These are phyloP conservation scores for Ctenopoma multispine DNA, from an alignment of 2,797 vertebrate genomes.

Conservation along the genomic window DNA sequence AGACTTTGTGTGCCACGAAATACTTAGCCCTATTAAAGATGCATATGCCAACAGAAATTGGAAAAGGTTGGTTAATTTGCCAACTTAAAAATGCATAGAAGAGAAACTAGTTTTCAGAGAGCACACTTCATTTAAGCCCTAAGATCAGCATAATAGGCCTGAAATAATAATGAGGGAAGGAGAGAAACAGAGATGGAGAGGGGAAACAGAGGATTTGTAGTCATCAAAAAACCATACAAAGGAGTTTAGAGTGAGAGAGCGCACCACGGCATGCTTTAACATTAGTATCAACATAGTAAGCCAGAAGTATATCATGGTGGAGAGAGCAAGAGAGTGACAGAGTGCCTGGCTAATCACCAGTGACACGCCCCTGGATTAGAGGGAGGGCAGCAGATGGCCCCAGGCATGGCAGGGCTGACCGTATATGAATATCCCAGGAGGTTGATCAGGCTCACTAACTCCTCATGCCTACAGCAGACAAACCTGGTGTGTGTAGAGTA, in stretches of 20 bases:
- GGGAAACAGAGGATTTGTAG: slow-evolving; percentile 47
- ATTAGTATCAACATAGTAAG: slow-evolving; percentile 60
- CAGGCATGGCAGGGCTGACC: slow-evolving; percentile 50
- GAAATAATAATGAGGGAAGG: slow-evolving; percentile 39
- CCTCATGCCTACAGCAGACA: slow-evolving; percentile 42
- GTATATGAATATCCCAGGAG: slow-evolving; percentile 52
- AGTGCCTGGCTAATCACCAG: slow-evolving; percentile 70
- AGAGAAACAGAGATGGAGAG: slow-evolving; percentile 2
- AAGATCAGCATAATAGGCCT: slow-evolving; percentile 45
- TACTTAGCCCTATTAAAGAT: slow-evolving; percentile 22
- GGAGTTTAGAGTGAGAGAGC: slow-evolving; percentile 39
- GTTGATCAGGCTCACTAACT: slow-evolving; percentile 42
- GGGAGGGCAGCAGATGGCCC: slow-evolving; percentile 83
- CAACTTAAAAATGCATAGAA: slow-evolving; percentile 33
- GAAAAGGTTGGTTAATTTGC: slow-evolving; percentile 33
- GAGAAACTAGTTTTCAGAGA: slow-evolving; percentile 21
- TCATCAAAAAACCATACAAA: slow-evolving; percentile 55
- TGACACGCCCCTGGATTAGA: slow-evolving; percentile 82
- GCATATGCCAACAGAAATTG: slow-evolving; percentile 24
- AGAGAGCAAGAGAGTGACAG: slow-evolving; percentile 53
- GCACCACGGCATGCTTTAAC: slow-evolving; percentile 25
- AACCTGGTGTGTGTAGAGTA: background rate
- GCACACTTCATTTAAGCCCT: slow-evolving; percentile 53
- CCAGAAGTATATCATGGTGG: slow-evolving; percentile 41
- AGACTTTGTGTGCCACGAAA: slow-evolving; percentile 29